Conservation (phyloP, 92 coral and sea anemone genomes). For the Nematostella vectensis region DNA sequence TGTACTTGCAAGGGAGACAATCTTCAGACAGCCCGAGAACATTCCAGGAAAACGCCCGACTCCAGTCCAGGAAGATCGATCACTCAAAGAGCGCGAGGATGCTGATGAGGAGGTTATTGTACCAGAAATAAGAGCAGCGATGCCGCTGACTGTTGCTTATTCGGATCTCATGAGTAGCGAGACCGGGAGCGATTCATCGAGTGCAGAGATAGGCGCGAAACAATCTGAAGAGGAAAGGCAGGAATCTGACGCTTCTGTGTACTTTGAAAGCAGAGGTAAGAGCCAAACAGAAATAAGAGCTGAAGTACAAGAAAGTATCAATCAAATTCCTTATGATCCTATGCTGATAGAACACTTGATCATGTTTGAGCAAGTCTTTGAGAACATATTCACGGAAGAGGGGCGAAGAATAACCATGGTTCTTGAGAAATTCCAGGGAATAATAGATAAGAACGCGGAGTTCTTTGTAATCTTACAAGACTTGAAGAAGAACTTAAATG, state of each 20-base stretch:
- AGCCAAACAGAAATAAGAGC: conserved; percentile 16
- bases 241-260: conserved; percentile 4
- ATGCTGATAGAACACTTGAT: conserved; percentile 43
- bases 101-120: background rate
- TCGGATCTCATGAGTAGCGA: background rate
- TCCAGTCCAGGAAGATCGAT: background rate
- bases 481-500: conserved; percentile 32
- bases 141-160: background rate
- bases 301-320: background rate
- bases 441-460: conserved; percentile 47
- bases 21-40: background rate
- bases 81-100: background rate
- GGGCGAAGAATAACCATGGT: conserved; percentile 55
- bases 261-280: background rate
- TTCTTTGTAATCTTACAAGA: conserved; percentile 34
- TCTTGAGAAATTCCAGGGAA: conserved; percentile 45
- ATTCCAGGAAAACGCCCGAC: too few species aligned
- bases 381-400: conserved; percentile 56
- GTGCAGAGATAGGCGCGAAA: conserved; percentile 3
- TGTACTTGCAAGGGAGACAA: background rate
- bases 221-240: conserved; percentile 10
- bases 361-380: conserved; percentile 52
- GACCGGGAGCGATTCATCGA: background rate
- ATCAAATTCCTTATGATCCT: conserved; percentile 21
- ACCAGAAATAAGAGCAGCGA: background rate